phyloP scores from a whole-genome alignment of 2,797 vertebrate genomes.

The Knipowitschia caucasica region DNA sequence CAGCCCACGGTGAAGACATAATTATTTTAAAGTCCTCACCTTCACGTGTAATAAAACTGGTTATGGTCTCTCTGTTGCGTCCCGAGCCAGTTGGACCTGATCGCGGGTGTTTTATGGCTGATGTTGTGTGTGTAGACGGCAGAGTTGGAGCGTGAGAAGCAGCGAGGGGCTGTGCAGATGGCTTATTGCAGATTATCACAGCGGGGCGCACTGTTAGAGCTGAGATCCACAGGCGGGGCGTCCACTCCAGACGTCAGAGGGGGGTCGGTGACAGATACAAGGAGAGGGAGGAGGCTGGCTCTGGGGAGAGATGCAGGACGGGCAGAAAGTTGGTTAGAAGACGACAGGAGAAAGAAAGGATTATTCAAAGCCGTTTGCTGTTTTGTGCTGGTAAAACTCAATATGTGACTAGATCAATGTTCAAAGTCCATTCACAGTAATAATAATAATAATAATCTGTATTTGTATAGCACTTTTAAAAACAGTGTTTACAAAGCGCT shows the following conservation, averaged over 20 bases:
- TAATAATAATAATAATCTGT: too few relatives aligned
- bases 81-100: background rate
- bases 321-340: background rate
- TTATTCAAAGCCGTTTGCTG: too few relatives aligned
- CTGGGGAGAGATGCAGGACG: background rate
- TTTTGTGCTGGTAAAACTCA: too few relatives aligned
- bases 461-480: too few relatives aligned
- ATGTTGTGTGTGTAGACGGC: background rate
- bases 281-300: background rate
- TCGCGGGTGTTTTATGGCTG: background rate
- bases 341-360: background rate
- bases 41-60: too few relatives aligned
- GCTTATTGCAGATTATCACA: constrained; percentile 83
- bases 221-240: constrained; percentile 52
- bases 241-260: constrained; percentile 63
- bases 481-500: too few relatives aligned
- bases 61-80: background rate
- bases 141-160: constrained; percentile 8
- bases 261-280: constrained; percentile 9
- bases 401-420: too few relatives aligned
- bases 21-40: background rate
- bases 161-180: constrained; percentile 73
- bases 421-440: too few relatives aligned
- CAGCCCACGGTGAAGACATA: too few relatives aligned
- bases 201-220: constrained; percentile 72